phyloP scores from a whole-genome alignment of 2,888 invertebrate species.

The Drosophila colorata region DNA sequence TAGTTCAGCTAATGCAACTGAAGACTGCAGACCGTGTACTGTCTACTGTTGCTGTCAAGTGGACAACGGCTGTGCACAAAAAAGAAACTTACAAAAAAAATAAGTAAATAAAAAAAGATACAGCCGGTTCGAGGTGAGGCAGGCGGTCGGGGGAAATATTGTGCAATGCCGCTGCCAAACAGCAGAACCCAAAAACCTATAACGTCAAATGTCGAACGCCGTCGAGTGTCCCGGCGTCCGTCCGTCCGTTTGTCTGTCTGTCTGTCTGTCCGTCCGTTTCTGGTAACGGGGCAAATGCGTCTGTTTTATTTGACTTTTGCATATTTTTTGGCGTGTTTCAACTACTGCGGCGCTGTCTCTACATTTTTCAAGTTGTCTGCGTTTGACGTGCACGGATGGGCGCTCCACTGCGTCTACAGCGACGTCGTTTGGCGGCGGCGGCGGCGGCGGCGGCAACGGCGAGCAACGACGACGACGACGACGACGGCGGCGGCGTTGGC shows the following conservation, averaged over 20 bases:
- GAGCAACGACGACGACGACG: slow-evolving; percentile 11
- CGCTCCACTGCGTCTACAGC: slow-evolving; percentile 74
- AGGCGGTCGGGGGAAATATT: slow-evolving; percentile 56
- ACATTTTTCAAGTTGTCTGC: slow-evolving; percentile 82
- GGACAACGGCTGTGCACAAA: slow-evolving; percentile 59
- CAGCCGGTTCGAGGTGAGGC: slow-evolving; percentile 7
- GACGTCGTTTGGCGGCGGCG: slow-evolving; percentile 20
- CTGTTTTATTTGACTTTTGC: slow-evolving; percentile 82
- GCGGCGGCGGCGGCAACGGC: slow-evolving; percentile 14
- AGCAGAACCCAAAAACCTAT: slow-evolving; percentile 62
- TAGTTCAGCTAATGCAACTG: background rate
- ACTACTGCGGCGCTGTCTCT: slow-evolving; percentile 80
- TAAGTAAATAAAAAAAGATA: slow-evolving; percentile 22
- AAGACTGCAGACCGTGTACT: background rate
- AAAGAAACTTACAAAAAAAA: slow-evolving; percentile 31
- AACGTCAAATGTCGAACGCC: slow-evolving; percentile 79
- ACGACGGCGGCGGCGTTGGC: slow-evolving; percentile 36
- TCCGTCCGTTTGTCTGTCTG: background rate
- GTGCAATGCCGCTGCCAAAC: slow-evolving; percentile 79
- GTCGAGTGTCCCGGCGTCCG: slow-evolving; percentile 27
- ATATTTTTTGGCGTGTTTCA: slow-evolving; percentile 82
- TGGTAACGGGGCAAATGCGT: slow-evolving; percentile 59
- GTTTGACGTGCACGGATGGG: slow-evolving; percentile 82
- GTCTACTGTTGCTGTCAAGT: slow-evolving; percentile 63
- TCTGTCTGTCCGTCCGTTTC: background rate